A percentile compares a stretch with the other conserved stretches of the same genome.
phyloP scores from a whole-genome alignment of 2,113 vertebrate species.

The Prunella himalayana region DNA sequence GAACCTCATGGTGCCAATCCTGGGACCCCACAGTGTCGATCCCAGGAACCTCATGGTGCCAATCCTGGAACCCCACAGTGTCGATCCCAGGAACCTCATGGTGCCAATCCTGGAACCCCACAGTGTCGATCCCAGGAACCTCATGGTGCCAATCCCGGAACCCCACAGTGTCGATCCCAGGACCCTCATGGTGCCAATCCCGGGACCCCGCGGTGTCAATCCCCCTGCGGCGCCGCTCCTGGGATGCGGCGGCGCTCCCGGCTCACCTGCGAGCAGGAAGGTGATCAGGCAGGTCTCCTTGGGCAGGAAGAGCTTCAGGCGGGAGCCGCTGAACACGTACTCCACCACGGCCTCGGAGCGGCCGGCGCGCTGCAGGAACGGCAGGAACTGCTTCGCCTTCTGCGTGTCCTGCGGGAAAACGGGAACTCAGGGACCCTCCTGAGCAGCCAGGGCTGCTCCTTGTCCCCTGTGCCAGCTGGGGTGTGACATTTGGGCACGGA shows the following conservation, averaged over 20 bases:
- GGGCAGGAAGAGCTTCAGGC: conserved; percentile 96
- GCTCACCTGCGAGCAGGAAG: conserved; percentile 90
- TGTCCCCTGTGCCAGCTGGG: fast-evolving
- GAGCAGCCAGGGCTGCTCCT: neutral
- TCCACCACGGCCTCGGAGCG: conserved; percentile 96
- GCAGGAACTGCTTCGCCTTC: conserved; percentile 97
- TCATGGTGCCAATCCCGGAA: neutral
- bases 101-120: neutral
- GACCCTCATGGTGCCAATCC: neutral
- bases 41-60: neutral
- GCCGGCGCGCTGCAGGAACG: conserved; percentile 93
- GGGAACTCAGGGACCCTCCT: neutral
- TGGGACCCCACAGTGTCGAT: neutral
- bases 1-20: fast-evolving
- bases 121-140: too few species aligned
- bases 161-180: neutral
- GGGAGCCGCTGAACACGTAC: conserved; percentile 95
- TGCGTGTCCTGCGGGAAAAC: conserved; percentile 82
- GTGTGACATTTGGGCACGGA: fast-evolving
- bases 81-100: too few species aligned
- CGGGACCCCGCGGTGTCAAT: too few species aligned
- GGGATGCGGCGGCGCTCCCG: neutral
- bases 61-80: too few species aligned
- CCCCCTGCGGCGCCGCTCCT: neutral
- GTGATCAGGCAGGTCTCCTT: conserved; percentile 99